Base-by-base conservation (phyloP, 2,888 invertebrate species). In the Elaeidobius kamerunicus region DNA sequence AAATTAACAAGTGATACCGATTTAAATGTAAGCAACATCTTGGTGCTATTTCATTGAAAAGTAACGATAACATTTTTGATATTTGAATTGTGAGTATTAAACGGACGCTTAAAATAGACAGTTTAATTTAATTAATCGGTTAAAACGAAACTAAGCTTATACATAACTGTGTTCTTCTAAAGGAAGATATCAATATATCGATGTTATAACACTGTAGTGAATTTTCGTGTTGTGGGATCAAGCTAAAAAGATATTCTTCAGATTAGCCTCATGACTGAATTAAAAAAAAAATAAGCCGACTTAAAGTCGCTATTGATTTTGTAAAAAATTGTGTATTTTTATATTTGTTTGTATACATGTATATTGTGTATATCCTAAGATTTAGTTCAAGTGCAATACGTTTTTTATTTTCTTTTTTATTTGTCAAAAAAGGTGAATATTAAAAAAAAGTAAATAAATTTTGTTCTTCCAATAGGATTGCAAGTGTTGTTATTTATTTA, bases 311-410 rank as follows among this genome's bases (percentile, higher is more conserved):
- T 35, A 35, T 53, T 53, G 46, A 28, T 47, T 48, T 53, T 53
- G 46, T 48, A 42, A 43, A 44, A 53, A 48, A 47, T 43, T 53
- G 43, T 53, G 53, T 53, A 53, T 53, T 48, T 47, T 53, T 54
- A 54, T 53, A 48, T 53, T 47, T 44, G 53, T 53, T 47, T 53
- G 47, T 53, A 53, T 53, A 48, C 48, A 43, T 53, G 48, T 48
- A 53, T 53, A 53, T 48, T 53, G 47, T 53, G 48, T 53, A 48
- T 40, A 32, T 18, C 45, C 12, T 48, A 43, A 38, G 43, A 23
- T 42, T 53, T 54, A 42, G 19, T 48, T 49, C 49, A 54, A 54
- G 49, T 54, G 54, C 54, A 54, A 54, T 54, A 54, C 41, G 14
- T 49, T 54, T 54, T 54, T 54, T 54, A 46, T 48, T 42, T 43